Conservation (phyloP, 2,888 invertebrate species). For the Netelia virgata region DNA sequence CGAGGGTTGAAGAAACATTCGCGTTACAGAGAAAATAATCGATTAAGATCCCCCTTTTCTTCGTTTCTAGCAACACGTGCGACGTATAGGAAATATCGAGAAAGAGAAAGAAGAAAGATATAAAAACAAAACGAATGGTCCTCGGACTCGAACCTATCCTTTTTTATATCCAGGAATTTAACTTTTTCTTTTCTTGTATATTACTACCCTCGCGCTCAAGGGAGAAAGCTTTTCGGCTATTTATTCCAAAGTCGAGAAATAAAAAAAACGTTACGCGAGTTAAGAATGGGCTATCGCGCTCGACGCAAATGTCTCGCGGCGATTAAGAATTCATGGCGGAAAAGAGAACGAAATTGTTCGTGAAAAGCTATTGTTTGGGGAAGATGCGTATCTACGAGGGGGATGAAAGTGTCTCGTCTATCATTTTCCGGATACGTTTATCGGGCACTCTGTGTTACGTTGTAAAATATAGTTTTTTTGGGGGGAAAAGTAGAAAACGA, state of each 20-base stretch:
- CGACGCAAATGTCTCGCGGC: not conserved
- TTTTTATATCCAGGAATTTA: not conserved
- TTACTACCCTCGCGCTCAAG: no score
- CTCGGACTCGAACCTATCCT: not conserved
- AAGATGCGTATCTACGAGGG: not conserved
- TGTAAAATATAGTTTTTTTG: not conserved
- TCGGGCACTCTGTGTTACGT: not conserved
- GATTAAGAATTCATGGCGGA: not conserved
- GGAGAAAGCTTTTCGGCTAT: not conserved
- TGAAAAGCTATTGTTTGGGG: no score
- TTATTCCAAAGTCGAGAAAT: not conserved
- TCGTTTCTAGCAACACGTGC: not conserved
- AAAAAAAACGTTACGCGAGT: not conserved
- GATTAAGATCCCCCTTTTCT: constrained; percentile 39
- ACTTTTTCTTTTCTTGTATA: not conserved
- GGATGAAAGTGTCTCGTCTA: not conserved
- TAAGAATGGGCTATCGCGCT: not conserved
- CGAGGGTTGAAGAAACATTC: constrained; percentile 53
- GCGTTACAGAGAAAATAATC: constrained; percentile 47
- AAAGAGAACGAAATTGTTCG: not conserved
- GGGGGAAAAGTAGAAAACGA: no score
- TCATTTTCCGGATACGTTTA: not conserved
- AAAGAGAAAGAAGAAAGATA: not conserved
- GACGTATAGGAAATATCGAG: not conserved
- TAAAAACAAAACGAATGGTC: not conserved